phyloP scores from a whole-genome alignment of 2,888 invertebrate genomes.

The Drosophila yooni region DNA sequence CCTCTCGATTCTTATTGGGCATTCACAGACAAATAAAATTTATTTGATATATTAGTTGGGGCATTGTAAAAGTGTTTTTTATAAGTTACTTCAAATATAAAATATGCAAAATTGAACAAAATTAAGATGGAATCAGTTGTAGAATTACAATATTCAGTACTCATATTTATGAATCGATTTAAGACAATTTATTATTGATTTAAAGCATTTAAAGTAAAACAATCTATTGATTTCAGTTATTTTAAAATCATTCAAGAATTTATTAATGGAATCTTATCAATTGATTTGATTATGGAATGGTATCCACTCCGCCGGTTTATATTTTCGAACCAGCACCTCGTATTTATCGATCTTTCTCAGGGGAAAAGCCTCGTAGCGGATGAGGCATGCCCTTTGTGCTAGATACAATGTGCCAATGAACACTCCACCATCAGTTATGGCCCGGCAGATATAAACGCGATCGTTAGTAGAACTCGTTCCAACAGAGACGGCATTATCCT shows the following conservation, averaged over 20 bases:
- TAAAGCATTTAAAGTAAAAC: too few species aligned
- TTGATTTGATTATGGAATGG: background rate
- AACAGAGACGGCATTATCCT: conserved; percentile 41
- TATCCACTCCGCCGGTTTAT: accelerated
- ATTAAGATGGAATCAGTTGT: background rate
- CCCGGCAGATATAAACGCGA: conserved; percentile 49
- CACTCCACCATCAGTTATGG: conserved; percentile 33
- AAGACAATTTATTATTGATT: too few species aligned
- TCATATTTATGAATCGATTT: too few species aligned
- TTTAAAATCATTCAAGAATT: too few species aligned
- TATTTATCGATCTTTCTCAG: conserved; percentile 45
- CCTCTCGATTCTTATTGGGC: background rate
- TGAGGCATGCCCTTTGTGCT: conserved; percentile 29
- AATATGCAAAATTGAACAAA: too few species aligned
- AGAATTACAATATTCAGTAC: background rate
- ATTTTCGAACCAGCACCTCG: conserved; percentile 47
- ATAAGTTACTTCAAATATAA: background rate
- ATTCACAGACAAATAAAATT: background rate
- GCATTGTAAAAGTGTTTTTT: background rate
- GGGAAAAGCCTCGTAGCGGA: conserved; percentile 40
- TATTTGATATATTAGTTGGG: background rate
- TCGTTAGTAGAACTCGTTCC: conserved; percentile 50
- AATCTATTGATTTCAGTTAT: too few species aligned
- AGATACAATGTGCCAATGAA: conserved; percentile 42
- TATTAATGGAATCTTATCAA: background rate